phyloP scores from a whole-genome alignment of 2,113 vertebrate genomes.

The Synchiropus splendidus region DNA sequence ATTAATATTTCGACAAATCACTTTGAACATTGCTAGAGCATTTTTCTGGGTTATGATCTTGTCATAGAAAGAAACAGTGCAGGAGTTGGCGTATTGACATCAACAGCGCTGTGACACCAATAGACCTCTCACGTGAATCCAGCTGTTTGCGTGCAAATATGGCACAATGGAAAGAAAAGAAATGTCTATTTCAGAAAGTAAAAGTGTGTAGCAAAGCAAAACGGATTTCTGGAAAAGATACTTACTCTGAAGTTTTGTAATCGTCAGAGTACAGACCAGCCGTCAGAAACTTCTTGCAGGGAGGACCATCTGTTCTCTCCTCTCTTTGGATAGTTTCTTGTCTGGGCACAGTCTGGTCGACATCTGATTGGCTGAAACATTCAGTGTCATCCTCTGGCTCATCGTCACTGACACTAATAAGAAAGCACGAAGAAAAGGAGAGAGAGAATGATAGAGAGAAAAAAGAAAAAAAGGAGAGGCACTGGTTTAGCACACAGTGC shows the following conservation, averaged over 20 bases:
- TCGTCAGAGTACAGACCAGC: conserved; percentile 96
- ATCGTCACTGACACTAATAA: conserved; percentile 70
- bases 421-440: conserved; percentile 42
- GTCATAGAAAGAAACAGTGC: too few relatives aligned
- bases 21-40: too few relatives aligned
- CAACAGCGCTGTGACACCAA: too few relatives aligned
- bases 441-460: conserved; percentile 58
- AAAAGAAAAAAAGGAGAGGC: conserved; percentile 59
- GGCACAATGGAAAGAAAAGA: too few relatives aligned
- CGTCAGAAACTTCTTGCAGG: conserved; percentile 89
- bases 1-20: too few relatives aligned
- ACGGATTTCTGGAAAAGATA: conserved; percentile 24
- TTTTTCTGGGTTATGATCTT: too few relatives aligned
- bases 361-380: conserved; percentile 56
- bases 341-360: conserved; percentile 50
- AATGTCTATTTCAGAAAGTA: too few relatives aligned
- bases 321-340: conserved; percentile 66
- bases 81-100: too few relatives aligned
- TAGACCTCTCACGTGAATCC: too few relatives aligned
- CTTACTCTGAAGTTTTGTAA: conserved; percentile 94
- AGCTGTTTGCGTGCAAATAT: too few relatives aligned
- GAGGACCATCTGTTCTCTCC: conserved; percentile 72
- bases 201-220: too few relatives aligned
- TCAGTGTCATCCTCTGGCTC: conserved; percentile 58
- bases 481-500: conserved; percentile 70